phyloP scores from a whole-genome alignment of 2,888 invertebrate genomes.

The Sussaba pulchella region DNA sequence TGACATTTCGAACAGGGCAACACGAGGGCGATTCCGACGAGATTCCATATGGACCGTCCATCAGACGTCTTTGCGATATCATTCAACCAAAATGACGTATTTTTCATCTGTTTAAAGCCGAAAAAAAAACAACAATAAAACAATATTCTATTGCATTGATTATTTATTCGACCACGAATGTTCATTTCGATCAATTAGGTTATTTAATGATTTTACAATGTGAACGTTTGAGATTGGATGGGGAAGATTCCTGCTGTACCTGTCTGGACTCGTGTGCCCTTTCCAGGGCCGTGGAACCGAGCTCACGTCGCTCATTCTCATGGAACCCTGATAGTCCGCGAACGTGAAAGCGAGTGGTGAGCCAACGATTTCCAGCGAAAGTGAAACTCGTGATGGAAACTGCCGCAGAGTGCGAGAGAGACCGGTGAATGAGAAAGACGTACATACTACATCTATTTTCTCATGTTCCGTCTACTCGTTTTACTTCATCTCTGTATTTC shows the following conservation, averaged over 20 bases:
- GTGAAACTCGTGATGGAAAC: slow-evolving; percentile 58
- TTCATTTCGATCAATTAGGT: too few relatives aligned
- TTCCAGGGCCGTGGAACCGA: background rate
- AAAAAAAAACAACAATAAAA: too few relatives aligned
- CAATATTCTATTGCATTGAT: too few relatives aligned
- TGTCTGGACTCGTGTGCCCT: background rate
- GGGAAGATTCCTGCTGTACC: slow-evolving; percentile 38
- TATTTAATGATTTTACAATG: too few relatives aligned
- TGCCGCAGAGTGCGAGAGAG: background rate
- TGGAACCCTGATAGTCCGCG: slow-evolving; percentile 58
- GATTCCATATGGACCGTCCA: too few relatives aligned
- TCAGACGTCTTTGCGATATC: too few relatives aligned
- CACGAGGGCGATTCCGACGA: too few relatives aligned
- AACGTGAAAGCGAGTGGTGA: slow-evolving; percentile 67
- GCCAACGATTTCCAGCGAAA: slow-evolving; percentile 67
- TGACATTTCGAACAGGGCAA: slow-evolving; percentile 41
- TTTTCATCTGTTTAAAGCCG: too few relatives aligned
- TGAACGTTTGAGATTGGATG: too few relatives aligned
- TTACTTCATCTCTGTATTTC: too few relatives aligned
- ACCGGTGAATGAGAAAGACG: background rate
- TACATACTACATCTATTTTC: background rate
- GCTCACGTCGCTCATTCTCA: background rate
- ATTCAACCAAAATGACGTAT: too few relatives aligned
- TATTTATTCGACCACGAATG: too few relatives aligned
- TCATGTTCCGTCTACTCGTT: background rate